Base-by-base conservation (phyloP, 2,113 vertebrate species). In the Catharus bicknelli region DNA sequence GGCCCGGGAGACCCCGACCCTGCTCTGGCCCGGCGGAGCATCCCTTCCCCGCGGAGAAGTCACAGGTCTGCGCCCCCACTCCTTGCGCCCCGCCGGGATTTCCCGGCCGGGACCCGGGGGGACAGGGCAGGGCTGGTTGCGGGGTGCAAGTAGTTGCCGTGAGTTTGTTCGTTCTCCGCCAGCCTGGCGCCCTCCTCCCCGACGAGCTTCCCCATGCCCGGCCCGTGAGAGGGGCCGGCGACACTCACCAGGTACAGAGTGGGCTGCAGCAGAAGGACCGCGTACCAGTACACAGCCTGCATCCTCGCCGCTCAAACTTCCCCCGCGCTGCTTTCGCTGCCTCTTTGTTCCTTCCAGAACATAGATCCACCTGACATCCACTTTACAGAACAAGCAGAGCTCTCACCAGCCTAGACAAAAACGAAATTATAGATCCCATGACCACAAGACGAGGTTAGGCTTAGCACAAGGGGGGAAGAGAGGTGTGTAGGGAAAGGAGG, bases 261-360 rank as follows among this genome's bases (percentile, higher is more conserved):
- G 80, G 98, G 98, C 94, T 98, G 98, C 96, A 99, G 97, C 96
- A 99, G 97, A 96, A 99, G 98, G 97, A 99, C 98, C 95, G 98
- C 98, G 98, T 98, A 98, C 98, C 98, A 99, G 93, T 98, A 98
- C 96, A 98, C 98, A 98, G 98, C 97, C 98, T 97, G 98, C 99
- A 99, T 99, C 98, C 98, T 99, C 98, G 98, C 96, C 91, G 98
- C 97, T 98, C 98, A 99, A 98, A 99, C 98, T 99, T 99, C 98
- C 98, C 93, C 97, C 95, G 97, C 95, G 97, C 96, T 97, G 98
- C 98, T 97, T 98, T 97, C 96, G 97, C 97, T 98, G 97, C 93
- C 96, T 97, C 97, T 97, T 95, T 98, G 97, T 97, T 98, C 97
- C 98, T 96, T 97, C 97, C 97, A 97, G 98, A 98, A 95, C 99